A percentile compares a stretch with the other conserved stretches of the same genome.
Conservation (phyloP, 2,113 vertebrate species). For the Pituophis catenifer region DNA sequence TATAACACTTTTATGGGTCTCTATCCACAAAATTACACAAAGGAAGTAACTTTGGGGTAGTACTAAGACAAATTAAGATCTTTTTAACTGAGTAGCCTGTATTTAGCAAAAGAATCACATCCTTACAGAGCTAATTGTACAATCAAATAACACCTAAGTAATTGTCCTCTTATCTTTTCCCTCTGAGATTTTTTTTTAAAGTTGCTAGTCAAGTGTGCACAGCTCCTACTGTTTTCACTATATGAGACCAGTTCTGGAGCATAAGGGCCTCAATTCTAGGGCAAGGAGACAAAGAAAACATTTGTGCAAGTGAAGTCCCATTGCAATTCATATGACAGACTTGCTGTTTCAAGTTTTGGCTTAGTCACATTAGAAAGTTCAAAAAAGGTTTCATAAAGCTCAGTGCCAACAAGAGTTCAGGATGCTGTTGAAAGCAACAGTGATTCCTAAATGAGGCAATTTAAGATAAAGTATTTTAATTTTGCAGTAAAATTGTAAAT, state of each 20-base stretch:
- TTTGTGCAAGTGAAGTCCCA: conserved; percentile 38
- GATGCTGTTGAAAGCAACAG: neutral
- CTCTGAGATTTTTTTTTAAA: conserved; percentile 45
- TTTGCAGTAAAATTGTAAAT: neutral
- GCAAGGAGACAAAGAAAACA: neutral
- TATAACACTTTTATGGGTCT: conserved; percentile 71
- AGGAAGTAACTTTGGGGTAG: conserved; percentile 65
- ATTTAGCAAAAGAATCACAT: conserved; percentile 56
- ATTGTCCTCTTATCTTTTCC: conserved; percentile 43
- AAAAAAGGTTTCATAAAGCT: neutral
- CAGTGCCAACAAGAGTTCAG: neutral
- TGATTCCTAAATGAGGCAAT: neutral
- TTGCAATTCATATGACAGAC: conserved; percentile 37
- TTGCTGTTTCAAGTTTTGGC: neutral
- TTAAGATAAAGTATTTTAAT: neutral
- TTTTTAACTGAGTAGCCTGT: conserved; percentile 34
- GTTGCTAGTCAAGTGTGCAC: conserved; percentile 54
- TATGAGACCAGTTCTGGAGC: conserved; percentile 38
- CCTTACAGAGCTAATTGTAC: conserved; percentile 21
- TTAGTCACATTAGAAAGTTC: neutral
- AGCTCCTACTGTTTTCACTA: conserved; percentile 34
- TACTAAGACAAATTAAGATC: conserved; percentile 61
- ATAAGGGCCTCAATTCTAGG: neutral
- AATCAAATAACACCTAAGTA: conserved; percentile 25
- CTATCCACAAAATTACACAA: conserved; percentile 73